Evolutionary conservation across 2,113 vertebrate species (phyloP).

Genomic region (Engystomops pustulosus): DNA sequence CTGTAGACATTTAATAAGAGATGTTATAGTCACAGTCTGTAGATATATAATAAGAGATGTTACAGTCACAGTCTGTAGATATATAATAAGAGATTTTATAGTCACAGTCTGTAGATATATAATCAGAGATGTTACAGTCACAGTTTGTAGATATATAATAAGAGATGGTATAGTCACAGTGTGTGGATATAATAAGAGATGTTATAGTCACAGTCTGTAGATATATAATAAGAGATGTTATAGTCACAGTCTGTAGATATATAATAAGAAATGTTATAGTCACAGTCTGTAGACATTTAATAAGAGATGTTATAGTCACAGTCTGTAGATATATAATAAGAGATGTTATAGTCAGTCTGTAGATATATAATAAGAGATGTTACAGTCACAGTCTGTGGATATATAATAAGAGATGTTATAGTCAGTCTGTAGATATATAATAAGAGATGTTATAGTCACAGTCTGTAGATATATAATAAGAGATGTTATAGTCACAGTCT

Average conservation of each 20-base stretch:
- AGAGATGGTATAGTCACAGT: neutral
- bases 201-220: neutral
- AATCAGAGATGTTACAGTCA: neutral
- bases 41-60: neutral
- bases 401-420: neutral
- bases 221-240: neutral
- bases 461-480: neutral
- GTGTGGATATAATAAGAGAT: neutral
- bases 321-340: neutral
- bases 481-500: neutral
- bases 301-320: no score
- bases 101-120: neutral
- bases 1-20: neutral
- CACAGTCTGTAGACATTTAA: no score
- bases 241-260: neutral
- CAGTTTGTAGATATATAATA: neutral
- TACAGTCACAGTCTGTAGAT: neutral
- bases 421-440: neutral
- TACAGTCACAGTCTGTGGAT: neutral
- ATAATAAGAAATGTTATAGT: neutral
- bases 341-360: neutral
- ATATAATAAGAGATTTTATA: neutral
- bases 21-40: neutral
- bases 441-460: neutral
- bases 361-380: neutral